Evolutionary conservation across 2,888 invertebrate genomes (phyloP), one percentile per base, ranked within the genome.

Genomic region (Gymnoscelis rufifasciata): DNA sequence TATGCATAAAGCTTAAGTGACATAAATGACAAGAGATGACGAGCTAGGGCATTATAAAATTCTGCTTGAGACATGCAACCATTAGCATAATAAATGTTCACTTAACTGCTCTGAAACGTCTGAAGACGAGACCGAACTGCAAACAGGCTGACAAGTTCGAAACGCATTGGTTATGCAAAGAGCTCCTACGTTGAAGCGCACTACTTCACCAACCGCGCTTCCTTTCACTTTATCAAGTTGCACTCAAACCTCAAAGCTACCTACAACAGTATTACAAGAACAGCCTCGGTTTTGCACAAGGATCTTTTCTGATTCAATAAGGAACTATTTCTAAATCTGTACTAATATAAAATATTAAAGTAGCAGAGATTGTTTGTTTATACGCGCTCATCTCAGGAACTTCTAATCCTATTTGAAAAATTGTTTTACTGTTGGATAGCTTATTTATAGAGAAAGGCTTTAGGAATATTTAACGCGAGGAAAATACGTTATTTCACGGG

Each of bases 141-240:
- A 52, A 40, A 52, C 44, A 30, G 35, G 39, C 38, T 51, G 27
- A 43, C 29, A 63, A 66, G 56, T 64, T 66, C 38, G 19, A 38
- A 55, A 54, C 45, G 51, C 61, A 64, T 70, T 66, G 62, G 63
- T 67, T 70, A 69, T 68, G 68, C 66, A 67, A 71, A 72, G 62
- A 57, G 60, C 64, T 67, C 31, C 13, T 31, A 5, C 8, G 3
- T n/a, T 0, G 8, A 14, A 13, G 13, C 13, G 8, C 31, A 7
- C 31, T 13, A n/a, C 31, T 31, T 14, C 31, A 13, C 5, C 38
- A 40, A 40, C 38, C 39, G 47, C 54, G 26, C 58, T 60, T 59
- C 49, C 56, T 48, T 51, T 59, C 51, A 58, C 57, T 14, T 56
- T 50, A 39, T 26, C n/a, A 11, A 43, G n/a, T 35, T 41, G 37